phyloP scores from a whole-genome alignment of 2,113 vertebrate species.

The Macquaria australasica region DNA sequence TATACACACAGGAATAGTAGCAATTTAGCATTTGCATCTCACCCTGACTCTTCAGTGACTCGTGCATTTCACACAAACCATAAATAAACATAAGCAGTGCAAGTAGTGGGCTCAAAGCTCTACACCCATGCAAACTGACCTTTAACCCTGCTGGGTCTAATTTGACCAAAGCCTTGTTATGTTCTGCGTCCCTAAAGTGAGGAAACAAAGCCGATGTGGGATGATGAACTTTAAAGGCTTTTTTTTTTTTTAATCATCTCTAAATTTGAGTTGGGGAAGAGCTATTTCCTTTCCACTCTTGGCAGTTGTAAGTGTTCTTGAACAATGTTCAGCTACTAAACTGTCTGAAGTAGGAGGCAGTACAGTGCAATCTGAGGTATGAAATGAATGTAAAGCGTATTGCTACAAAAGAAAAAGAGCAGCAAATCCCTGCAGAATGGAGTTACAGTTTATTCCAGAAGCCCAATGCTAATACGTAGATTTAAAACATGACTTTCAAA shows the following conservation, averaged over 20 bases:
- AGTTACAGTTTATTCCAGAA: neutral
- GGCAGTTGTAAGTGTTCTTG: neutral
- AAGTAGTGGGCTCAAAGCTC: neutral
- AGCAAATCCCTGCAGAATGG: neutral
- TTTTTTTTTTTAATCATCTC: neutral
- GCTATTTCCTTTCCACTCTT: neutral
- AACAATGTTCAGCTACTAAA: neutral
- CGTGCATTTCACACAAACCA: slow-evolving; percentile 26
- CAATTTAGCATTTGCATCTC: slow-evolving; percentile 19
- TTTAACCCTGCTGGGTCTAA: neutral
- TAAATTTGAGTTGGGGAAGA: neutral
- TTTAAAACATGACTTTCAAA: neutral
- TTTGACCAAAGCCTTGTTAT: neutral
- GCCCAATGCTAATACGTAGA: neutral
- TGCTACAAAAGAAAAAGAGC: neutral
- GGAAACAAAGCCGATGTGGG: neutral
- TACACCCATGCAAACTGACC: neutral
- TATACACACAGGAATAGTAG: neutral
- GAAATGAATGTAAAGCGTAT: neutral
- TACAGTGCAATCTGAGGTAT: neutral
- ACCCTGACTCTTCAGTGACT: slow-evolving; percentile 26
- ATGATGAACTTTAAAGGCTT: neutral
- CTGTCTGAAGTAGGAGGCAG: neutral
- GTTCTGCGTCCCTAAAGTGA: neutral
- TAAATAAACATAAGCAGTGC: neutral